These are phyloP conservation scores for Megalonaias nervosa DNA, from an alignment of 1,140 invertebrate genomes.

Conservation along the genomic window DNA sequence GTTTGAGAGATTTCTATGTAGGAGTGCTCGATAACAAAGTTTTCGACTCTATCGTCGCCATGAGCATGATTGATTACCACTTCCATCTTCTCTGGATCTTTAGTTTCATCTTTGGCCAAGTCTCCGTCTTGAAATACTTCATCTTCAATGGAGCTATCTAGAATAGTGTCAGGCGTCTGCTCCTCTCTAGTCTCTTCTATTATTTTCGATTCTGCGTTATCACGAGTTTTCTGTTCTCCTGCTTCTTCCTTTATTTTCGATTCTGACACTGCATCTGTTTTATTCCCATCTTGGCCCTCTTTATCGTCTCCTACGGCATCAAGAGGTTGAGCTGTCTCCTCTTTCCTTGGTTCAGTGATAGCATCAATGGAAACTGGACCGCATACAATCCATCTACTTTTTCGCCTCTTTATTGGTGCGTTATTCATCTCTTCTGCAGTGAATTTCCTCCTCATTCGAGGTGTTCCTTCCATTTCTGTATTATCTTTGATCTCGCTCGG, in stretches of 20 bases:
- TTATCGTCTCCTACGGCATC: conserved; percentile 1
- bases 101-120: no score
- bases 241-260: conserved; percentile 15
- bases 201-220: neutral
- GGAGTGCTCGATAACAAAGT: conserved; percentile 25
- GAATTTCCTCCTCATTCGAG: neutral
- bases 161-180: no score
- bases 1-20: conserved; percentile 14
- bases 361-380: neutral
- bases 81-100: no score
- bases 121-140: no score
- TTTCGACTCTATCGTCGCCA: conserved; percentile 6
- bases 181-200: no score
- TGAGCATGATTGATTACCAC: no score
- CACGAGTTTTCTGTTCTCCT: conserved; percentile 8
- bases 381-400: conserved; percentile 2
- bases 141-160: no score
- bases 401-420: conserved; percentile 3
- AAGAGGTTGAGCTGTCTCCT: neutral
- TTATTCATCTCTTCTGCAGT: conserved; percentile 5
- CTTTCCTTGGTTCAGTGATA: neutral
- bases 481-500: no score
- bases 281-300: neutral
- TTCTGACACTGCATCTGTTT: conserved; percentile 8
- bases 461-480: no score